Percentiles rank a stretch among this genome's conserved stretches.
These are phyloP conservation scores for Drosophila nigromelanica DNA, from an alignment of 1,140 invertebrate species.

Conservation along the genomic window DNA sequence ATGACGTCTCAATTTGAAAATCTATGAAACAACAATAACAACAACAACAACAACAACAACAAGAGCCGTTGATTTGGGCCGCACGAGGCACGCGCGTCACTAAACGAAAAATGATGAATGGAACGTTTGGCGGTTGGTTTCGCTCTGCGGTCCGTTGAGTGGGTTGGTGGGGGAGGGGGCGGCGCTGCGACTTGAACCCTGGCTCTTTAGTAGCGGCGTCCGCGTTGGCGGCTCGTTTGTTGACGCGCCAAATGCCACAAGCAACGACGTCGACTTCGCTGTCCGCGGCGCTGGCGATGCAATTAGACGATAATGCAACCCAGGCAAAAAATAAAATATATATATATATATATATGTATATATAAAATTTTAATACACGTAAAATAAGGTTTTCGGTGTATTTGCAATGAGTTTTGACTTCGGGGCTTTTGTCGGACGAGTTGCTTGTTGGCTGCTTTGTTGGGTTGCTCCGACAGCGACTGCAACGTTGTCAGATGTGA, in stretches of 20 bases:
- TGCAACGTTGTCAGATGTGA: conserved; percentile 58
- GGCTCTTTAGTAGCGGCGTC: conserved; percentile 29
- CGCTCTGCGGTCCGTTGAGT: conserved; percentile 37
- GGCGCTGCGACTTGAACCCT: conserved; percentile 35
- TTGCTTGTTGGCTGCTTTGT: conserved; percentile 29
- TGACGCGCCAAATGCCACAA: conserved; percentile 77
- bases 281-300: conserved; percentile 55
- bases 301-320: conserved; percentile 76
- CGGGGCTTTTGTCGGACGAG: conserved; percentile 39
- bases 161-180: conserved; percentile 19
- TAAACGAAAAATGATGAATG: conserved; percentile 80
- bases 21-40: conserved; percentile 63
- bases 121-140: conserved; percentile 56
- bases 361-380: conserved; percentile 30
- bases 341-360: conserved; percentile 49
- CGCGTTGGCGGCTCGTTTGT: conserved; percentile 77
- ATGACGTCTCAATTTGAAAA: conserved; percentile 78
- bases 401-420: conserved; percentile 48
- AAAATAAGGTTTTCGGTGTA: conserved; percentile 51
- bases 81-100: conserved; percentile 79
- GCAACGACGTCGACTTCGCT: conserved; percentile 37
- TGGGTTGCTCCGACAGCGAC: conserved; percentile 37
- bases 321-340: conserved; percentile 37
- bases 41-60: conserved; percentile 10
- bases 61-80: conserved; percentile 52